Base-by-base conservation (phyloP, 2,888 invertebrate species). In the Parnassius glacialis region DNA sequence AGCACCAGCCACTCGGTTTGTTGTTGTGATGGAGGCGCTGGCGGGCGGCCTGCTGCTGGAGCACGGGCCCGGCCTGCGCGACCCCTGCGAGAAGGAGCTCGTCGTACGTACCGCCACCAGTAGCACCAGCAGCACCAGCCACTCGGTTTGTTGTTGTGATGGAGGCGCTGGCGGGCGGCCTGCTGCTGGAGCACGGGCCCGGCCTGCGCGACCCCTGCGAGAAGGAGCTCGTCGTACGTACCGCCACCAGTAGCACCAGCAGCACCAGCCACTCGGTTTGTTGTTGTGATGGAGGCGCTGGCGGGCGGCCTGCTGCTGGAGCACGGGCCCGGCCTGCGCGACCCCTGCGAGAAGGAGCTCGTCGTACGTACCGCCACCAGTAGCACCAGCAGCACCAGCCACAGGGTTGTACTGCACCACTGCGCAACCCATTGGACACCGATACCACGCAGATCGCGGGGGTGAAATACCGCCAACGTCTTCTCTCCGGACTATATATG, bases 121-220 rank as follows among this genome's bases (percentile, higher is more conserved):
- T 9, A 34, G 7, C 3, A 34, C 34, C 34, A 5, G 34, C 7
- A 34, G 7, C 5, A 34, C 34, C 34, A 34, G 34, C 5, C 7
- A 34, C 34, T 34, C 34, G 34, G 34, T n/a, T n/a, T n/a, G n/a
- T n/a, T n/a, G n/a, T n/a, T n/a, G 96, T 99, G 66, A 95, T 99
- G 93, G 99, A 99, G 93, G 97, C 98, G 53, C 94, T 98, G 59
- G 96, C 98, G 10, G 96, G 97, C 65, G 99, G 99, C 48, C 94
- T 98, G 76, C 92, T 99, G 74, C 94, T 98, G 64, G 96, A 96
- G 63, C 96, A 95, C 79, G 97, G 97, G 54, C 97, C 98, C 65
- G 99, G 99, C 65, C 92, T 99, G 65, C 92, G 97, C 47, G 99
- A 99, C 93, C 99, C 99, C 7, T 99, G 99, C 88, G 99, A 99